Evolutionary conservation across 2,888 invertebrate genomes (phyloP).

Genomic region (Drosophila mercatorum): DNA sequence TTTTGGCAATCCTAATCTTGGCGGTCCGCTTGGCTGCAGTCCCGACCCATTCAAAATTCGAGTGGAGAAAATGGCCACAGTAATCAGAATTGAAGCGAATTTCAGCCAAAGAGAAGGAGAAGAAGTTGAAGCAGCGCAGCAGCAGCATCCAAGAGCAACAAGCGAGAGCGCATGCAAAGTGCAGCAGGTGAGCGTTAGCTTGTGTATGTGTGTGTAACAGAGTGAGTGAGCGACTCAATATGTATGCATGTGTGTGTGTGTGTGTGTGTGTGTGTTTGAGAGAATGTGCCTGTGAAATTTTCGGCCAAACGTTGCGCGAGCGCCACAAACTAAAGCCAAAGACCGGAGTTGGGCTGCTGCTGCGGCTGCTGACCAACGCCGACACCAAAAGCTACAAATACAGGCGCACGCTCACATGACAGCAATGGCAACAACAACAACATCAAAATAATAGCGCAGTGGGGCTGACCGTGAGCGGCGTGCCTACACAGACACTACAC

Average conservation of each 20-base stretch:
- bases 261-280: constrained; percentile 36
- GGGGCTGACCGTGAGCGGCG: constrained; percentile 65
- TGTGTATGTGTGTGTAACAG: constrained; percentile 16
- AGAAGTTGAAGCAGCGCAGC: constrained; percentile 16
- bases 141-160: constrained; percentile 54
- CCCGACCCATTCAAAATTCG: constrained; percentile 15
- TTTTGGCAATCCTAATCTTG: constrained; percentile 43
- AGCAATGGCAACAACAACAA: constrained; percentile 29
- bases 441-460: constrained; percentile 50
- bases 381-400: constrained; percentile 61
- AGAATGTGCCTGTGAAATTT: constrained; percentile 51
- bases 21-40: constrained; percentile 15
- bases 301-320: constrained; percentile 63
- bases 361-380: constrained; percentile 53
- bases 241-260: constrained; percentile 12
- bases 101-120: constrained; percentile 33
- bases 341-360: constrained; percentile 56
- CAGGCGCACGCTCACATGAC: constrained; percentile 62
- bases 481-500: constrained; percentile 44
- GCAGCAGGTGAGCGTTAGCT: constrained; percentile 68
- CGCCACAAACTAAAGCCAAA: constrained; percentile 59
- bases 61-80: constrained; percentile 50
- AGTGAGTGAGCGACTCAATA: constrained; percentile 20
- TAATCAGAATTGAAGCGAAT: constrained; percentile 35
- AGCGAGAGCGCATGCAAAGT: constrained; percentile 70